Base-by-base conservation (phyloP, 2,888 invertebrate species). In the Drosophila conformis region DNA sequence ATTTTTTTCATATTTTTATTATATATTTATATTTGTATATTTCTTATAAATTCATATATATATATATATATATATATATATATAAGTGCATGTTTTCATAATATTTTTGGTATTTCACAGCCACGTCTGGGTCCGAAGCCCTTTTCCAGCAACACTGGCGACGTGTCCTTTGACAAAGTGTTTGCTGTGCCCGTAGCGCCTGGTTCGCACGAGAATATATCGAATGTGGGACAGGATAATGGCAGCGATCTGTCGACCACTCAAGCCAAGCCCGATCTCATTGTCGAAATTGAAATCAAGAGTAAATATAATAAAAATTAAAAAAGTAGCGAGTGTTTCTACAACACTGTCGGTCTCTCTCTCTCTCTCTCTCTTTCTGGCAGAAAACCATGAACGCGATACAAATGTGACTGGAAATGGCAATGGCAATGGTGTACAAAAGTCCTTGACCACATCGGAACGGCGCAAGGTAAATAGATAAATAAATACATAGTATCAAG, bases 61-160 rank as follows among this genome's bases (percentile, higher is more conserved):
- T 25, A 25, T 25, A 25, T 25, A 25, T 25, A 25, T 25, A 33
- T 13, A 21, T 42, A 21, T 46, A 7, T 21, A 7, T 13, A 13
- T 13, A 31, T 31, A 10, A 10, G 21, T 21, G 7, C 13, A 10
- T n/a, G n/a, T 18, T 11, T 49, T 51, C 2, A 31, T 27, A 57
- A 27, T n/a, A 52, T 69, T 48, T 63, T 18, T 21, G 29, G 0
- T 56, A 21, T 78, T 89, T 83, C 92, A 56, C 94, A 97, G 97
- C 97, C 97, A 52, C 95, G 97, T 31, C 94, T 97, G 54, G 97
- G 97, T 4, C 97, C 97, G 46, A 97, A 97, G 92, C 97, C 97
- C 33, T 97, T 97, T 92, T 96, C 97, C 11, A 96, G 97, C 49
- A 96, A 96, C 38, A 94, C 96, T 6, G 96, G 96, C 66, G 96